Percentiles rank a stretch among this genome's conserved stretches.
Evolutionary conservation across 2,888 invertebrate genomes (phyloP).

Genomic region (Cyclophora albipunctata): DNA sequence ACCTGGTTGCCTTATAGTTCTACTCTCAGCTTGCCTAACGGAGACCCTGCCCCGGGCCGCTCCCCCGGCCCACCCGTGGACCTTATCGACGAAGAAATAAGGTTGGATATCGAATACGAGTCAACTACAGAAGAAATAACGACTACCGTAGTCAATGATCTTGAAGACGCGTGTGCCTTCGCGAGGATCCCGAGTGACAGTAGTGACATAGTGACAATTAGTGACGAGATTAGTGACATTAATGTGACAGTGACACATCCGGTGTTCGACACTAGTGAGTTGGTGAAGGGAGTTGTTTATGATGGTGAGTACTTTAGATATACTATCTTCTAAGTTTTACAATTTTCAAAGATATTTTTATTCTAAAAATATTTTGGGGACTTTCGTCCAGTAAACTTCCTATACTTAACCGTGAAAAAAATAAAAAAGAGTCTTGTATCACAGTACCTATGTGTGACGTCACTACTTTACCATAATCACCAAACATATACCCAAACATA

Average conservation of each 20-base stretch:
- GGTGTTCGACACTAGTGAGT: slow-evolving; percentile 65
- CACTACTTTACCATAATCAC: too few relatives aligned
- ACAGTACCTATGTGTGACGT: too few relatives aligned
- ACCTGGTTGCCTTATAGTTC: slow-evolving; percentile 60
- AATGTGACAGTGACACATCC: slow-evolving; percentile 69
- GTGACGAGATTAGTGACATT: slow-evolving; percentile 57
- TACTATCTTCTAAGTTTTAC: too few relatives aligned
- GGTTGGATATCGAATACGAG: slow-evolving; percentile 38
- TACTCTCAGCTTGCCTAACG: slow-evolving; percentile 61
- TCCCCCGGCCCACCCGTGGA: slow-evolving; percentile 77
- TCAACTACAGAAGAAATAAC: slow-evolving; percentile 41
- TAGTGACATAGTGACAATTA: slow-evolving; percentile 55
- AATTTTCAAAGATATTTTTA: too few relatives aligned
- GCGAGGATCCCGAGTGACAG: slow-evolving; percentile 61
- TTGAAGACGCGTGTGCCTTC: slow-evolving; percentile 57
- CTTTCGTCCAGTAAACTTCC: too few relatives aligned
- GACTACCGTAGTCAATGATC: slow-evolving; percentile 36
- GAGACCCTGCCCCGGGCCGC: slow-evolving; percentile 80
- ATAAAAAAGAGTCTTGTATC: too few relatives aligned
- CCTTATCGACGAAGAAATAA: slow-evolving; percentile 27
- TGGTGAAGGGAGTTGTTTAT: slow-evolving; percentile 72
- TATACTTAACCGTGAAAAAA: too few relatives aligned
- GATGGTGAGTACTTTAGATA: slow-evolving; percentile 60
- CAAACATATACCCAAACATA: too few relatives aligned
- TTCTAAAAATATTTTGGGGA: too few relatives aligned